Evolutionary conservation across 2,888 invertebrate genomes (phyloP).

Genomic region (Alentia gelatinosa): DNA sequence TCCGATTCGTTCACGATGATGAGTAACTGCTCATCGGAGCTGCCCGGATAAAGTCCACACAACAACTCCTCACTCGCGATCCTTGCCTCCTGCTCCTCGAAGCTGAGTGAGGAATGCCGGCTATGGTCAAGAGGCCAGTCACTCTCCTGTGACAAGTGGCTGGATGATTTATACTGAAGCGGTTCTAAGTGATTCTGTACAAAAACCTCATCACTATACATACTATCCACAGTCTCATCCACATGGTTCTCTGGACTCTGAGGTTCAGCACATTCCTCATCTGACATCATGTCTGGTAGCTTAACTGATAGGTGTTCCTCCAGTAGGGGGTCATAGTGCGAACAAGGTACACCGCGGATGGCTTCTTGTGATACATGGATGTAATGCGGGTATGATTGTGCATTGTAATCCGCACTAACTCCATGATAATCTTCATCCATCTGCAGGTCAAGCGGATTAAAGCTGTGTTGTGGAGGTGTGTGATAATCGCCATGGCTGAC

Average conservation of each 20-base stretch:
- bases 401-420: background rate
- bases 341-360: too few species aligned
- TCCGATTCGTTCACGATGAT: too few species aligned
- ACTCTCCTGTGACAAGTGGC: background rate
- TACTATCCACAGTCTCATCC: too few species aligned
- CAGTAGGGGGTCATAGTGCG: background rate
- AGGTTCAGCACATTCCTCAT: background rate
- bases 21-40: conserved; percentile 7
- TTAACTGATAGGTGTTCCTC: background rate
- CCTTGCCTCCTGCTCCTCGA: background rate
- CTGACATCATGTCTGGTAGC: conserved; percentile 11
- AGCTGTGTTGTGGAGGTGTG: too few species aligned
- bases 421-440: background rate
- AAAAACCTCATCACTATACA: background rate
- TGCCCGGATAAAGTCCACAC: background rate
- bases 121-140: background rate
- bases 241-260: background rate
- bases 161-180: background rate
- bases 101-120: background rate
- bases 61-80: background rate
- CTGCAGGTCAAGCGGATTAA: background rate
- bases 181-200: background rate
- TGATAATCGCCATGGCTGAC: background rate
- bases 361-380: too few species aligned
- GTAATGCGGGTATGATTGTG: background rate